These are phyloP conservation scores for Luehdorfia chinensis DNA, from an alignment of 1,140 invertebrate genomes.

Conservation along the genomic window DNA sequence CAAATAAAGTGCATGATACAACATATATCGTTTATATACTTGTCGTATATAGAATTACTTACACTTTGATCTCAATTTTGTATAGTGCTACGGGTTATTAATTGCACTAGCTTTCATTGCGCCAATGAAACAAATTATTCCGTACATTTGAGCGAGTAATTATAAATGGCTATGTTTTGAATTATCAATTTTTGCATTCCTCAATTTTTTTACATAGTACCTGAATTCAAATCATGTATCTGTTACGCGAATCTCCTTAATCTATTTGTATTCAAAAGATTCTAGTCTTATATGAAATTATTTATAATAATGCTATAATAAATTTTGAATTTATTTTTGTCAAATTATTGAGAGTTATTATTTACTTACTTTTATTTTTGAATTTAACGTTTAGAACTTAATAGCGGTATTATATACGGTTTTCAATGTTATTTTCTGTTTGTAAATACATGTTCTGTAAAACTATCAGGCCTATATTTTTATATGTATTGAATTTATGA, in stretches of 20 bases:
- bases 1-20: no score
- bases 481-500: constrained; percentile 1
- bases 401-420: no score
- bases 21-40: no score
- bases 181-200: no score
- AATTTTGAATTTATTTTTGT: background rate
- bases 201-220: no score
- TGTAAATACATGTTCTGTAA: no score
- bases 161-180: no score
- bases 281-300: background rate
- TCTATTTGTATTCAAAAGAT: background rate
- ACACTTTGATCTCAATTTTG: constrained; percentile 9
- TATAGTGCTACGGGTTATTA: background rate
- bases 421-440: no score
- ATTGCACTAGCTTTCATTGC: constrained; percentile 8
- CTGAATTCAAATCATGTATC: background rate
- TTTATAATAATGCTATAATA: background rate
- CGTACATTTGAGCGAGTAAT: no score
- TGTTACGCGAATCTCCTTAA: background rate
- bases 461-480: constrained; percentile 14
- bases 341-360: background rate
- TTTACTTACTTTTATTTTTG: no score
- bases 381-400: no score
- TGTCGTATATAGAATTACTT: no score
- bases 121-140: constrained; percentile 4